phyloP scores from a whole-genome alignment of 2,888 invertebrate species.

The Tanaodytes sp. region DNA sequence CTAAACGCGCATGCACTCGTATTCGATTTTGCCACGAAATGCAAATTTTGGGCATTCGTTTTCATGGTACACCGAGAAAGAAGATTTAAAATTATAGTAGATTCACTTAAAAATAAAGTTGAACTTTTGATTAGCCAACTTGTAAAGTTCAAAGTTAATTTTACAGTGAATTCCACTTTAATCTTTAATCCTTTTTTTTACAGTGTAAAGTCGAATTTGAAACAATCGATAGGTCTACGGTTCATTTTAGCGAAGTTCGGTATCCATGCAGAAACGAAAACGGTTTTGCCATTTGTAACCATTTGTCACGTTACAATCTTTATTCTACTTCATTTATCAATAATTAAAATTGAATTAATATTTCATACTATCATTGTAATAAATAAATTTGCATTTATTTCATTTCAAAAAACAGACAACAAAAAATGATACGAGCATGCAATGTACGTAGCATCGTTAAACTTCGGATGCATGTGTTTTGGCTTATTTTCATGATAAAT shows the following conservation, averaged over 20 bases:
- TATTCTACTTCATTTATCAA: no score
- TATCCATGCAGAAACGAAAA: constrained; percentile 36
- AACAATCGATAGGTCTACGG: constrained; percentile 15
- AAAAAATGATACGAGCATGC: constrained; percentile 32
- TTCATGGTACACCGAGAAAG: no score
- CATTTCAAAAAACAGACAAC: no score
- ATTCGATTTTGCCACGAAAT: constrained; percentile 21
- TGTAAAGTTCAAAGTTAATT: no score
- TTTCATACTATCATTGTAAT: no score
- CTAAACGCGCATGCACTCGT: constrained; percentile 29
- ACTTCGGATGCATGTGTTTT: constrained; percentile 43
- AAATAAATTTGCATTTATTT: no score
- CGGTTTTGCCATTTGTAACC: constrained; percentile 47
- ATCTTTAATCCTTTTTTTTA: constrained; percentile 6
- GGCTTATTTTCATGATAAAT: constrained; percentile 72
- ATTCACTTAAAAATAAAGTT: no score
- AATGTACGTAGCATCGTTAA: constrained; percentile 27
- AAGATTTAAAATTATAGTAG: no score
- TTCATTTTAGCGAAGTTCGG: constrained; percentile 4
- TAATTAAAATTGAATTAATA: no score
- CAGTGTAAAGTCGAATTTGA: constrained; percentile 14
- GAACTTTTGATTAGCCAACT: no score
- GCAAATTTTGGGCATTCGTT: neutral
- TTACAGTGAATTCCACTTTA: no score
- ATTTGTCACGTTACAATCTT: no score